A percentile compares a stretch with the other conserved stretches of the same genome.
Conservation (phyloP, 2,888 invertebrate genomes). For the Synanthedon formicaeformis region DNA sequence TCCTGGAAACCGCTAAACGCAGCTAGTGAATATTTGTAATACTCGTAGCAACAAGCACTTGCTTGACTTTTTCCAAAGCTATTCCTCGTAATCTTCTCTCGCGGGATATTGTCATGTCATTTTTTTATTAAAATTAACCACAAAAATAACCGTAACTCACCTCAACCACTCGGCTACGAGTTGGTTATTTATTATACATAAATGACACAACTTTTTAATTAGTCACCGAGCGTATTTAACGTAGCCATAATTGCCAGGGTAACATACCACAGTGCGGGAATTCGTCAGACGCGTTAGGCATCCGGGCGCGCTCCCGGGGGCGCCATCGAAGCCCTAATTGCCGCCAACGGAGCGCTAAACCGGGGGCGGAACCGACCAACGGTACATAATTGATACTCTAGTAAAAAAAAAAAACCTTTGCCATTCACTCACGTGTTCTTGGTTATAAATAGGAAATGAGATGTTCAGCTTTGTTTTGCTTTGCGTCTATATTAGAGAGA, state of each 20-base stretch:
- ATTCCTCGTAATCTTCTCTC: too few species aligned
- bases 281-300: constrained; percentile 30
- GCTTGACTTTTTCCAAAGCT: too few species aligned
- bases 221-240: constrained; percentile 7
- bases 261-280: constrained; percentile 39
- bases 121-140: neutral
- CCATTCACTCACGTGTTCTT: constrained; percentile 36
- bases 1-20: too few species aligned
- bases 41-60: too few species aligned
- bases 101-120: too few species aligned
- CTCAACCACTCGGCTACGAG: too few species aligned
- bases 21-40: too few species aligned
- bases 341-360: constrained; percentile 31
- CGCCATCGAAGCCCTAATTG: constrained; percentile 26
- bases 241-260: constrained; percentile 46
- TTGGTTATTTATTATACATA: neutral
- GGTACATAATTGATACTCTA: constrained; percentile 29
- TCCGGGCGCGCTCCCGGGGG: constrained; percentile 38
- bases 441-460: constrained; percentile 37
- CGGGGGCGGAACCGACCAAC: constrained; percentile 33
- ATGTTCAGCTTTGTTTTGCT: too few species aligned
- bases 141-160: neutral
- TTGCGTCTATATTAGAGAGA: too few species aligned
- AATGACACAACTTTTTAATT: neutral
- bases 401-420: constrained; percentile 23